A percentile compares a stretch with the other conserved stretches of the same genome.
Conservation (phyloP, 1,140 invertebrate genomes). For the Drosophila baimaii region DNA sequence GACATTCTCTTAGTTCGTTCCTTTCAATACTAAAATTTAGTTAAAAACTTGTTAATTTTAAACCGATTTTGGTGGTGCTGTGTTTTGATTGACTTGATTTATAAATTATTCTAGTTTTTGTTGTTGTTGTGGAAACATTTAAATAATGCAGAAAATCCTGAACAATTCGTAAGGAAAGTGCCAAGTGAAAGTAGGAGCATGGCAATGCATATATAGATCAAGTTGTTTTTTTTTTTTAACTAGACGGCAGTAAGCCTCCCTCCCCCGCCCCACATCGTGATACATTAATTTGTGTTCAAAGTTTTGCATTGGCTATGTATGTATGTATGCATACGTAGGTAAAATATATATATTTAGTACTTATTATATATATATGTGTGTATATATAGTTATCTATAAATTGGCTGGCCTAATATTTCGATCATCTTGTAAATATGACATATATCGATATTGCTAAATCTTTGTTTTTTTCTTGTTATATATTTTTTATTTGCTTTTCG, state of each 20-base stretch:
- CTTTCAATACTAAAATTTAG: too few relatives aligned
- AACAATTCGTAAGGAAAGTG: too few relatives aligned
- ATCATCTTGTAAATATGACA: slow-evolving; percentile 43
- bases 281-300: not conserved
- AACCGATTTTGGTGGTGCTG: too few relatives aligned
- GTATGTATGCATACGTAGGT: slow-evolving; percentile 2
- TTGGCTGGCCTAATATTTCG: slow-evolving; percentile 29
- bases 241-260: not conserved
- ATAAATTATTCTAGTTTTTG: too few relatives aligned
- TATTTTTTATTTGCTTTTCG: slow-evolving; percentile 13
- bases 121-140: too few relatives aligned
- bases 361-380: not conserved
- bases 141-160: too few relatives aligned
- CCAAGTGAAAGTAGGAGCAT: too few relatives aligned
- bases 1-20: too few relatives aligned
- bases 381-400: slow-evolving; percentile 36
- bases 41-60: too few relatives aligned
- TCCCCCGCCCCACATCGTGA: not conserved
- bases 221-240: not conserved
- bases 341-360: slow-evolving; percentile 27
- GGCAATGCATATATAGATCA: too few relatives aligned
- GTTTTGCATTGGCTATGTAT: not conserved
- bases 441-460: slow-evolving; percentile 50
- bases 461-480: not conserved
- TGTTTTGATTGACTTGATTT: too few relatives aligned